Conservation (phyloP, 2,888 invertebrate genomes). For the Neocrepidodera transversa region DNA sequence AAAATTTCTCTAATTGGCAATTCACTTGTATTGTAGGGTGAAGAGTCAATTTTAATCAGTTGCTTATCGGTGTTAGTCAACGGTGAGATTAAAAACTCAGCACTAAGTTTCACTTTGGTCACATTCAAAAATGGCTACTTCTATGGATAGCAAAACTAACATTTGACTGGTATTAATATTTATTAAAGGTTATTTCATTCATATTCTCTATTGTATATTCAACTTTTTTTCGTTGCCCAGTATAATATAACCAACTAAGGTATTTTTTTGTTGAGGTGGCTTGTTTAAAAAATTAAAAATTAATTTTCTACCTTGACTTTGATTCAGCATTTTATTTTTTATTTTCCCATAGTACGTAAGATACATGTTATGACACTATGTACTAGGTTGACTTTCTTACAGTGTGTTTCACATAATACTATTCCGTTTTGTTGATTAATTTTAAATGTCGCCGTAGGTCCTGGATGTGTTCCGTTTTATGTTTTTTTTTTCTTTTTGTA, state of each 20-base stretch:
- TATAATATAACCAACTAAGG: conserved; percentile 18
- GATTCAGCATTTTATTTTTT: conserved; percentile 30
- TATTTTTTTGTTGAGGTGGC: conserved; percentile 20
- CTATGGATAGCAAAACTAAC: conserved; percentile 19
- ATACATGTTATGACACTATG: conserved; percentile 33
- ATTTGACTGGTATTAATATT: conserved; percentile 30
- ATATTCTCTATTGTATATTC: conserved; percentile 33
- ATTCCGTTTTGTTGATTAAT: conserved; percentile 35
- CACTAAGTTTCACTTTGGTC: conserved; percentile 18
- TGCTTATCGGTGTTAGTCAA: neutral
- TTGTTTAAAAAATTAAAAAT: conserved; percentile 20
- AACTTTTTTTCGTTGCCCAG: conserved; percentile 19
- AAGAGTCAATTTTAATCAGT: too few relatives aligned
- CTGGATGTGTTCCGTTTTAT: conserved; percentile 32
- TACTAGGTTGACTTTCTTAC: conserved; percentile 41
- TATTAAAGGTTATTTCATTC: conserved; percentile 31
- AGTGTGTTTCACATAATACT: conserved; percentile 45
- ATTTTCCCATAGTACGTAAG: conserved; percentile 30
- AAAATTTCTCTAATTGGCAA: too few relatives aligned
- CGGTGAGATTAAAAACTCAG: conserved; percentile 12
- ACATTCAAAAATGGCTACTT: conserved; percentile 27
- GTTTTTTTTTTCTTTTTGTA: conserved; percentile 39
- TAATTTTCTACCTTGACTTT: conserved; percentile 32
- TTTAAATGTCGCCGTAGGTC: conserved; percentile 30
- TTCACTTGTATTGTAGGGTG: too few relatives aligned